Evolutionary conservation across 2,888 invertebrate genomes (phyloP).

Genomic region (Cyrtodaria siliqua): DNA sequence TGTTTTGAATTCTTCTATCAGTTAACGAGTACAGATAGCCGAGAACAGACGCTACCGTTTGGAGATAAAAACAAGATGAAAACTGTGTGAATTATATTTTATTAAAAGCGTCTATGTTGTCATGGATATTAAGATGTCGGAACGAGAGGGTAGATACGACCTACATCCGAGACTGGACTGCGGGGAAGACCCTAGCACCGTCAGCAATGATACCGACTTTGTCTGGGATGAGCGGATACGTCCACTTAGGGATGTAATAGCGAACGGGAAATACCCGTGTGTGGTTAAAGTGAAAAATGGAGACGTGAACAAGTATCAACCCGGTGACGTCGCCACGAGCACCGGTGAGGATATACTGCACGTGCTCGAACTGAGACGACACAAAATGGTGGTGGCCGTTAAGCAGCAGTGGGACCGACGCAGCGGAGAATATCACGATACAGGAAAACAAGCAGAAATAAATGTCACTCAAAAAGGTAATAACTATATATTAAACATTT

Average conservation of each 20-base stretch:
- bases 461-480: constrained; percentile 79
- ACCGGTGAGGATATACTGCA: constrained; percentile 65
- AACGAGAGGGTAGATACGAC: background rate
- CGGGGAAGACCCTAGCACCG: too few species aligned
- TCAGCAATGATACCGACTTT: too few species aligned
- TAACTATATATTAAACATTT: background rate
- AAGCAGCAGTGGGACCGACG: constrained; percentile 79
- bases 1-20: constrained; percentile 6
- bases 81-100: too few species aligned
- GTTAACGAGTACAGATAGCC: background rate
- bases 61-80: too few species aligned
- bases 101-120: constrained; percentile 6
- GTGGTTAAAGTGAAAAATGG: constrained; percentile 43
- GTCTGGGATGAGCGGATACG: constrained; percentile 73
- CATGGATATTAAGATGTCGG: constrained; percentile 15
- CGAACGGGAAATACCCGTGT: constrained; percentile 57
- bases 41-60: constrained; percentile 5
- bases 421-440: constrained; percentile 74
- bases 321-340: background rate
- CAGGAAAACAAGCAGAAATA: constrained; percentile 73
- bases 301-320: constrained; percentile 36
- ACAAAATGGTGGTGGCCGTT: constrained; percentile 74
- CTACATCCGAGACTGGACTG: too few species aligned
- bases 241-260: constrained; percentile 71
- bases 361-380: constrained; percentile 73